Conservation (phyloP, 2,113 vertebrate genomes). For the Burhinus oedicnemus region DNA sequence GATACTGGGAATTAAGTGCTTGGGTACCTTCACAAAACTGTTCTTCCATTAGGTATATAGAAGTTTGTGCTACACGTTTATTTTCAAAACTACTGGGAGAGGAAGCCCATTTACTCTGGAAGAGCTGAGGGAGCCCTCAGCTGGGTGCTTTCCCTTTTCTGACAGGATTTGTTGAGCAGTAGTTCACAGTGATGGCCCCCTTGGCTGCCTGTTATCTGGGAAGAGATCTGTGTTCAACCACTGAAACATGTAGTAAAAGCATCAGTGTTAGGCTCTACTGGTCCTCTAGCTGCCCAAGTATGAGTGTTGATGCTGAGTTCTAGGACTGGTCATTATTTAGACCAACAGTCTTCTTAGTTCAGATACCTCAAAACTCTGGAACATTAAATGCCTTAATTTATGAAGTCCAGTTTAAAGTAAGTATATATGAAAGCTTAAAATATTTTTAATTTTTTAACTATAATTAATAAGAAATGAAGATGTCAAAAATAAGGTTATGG, state of each 20-base stretch:
- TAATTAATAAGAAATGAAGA: neutral
- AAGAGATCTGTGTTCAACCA: accelerated
- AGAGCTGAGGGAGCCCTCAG: neutral
- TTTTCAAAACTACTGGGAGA: neutral
- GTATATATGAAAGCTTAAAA: neutral
- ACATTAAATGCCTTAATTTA: neutral
- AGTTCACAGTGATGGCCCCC: neutral
- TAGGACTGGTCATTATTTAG: neutral
- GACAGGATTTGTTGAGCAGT: neutral
- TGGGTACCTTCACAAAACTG: neutral
- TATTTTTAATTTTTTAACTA: neutral
- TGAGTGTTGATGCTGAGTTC: neutral
- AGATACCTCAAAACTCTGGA: neutral
- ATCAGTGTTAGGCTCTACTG: neutral
- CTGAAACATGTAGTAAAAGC: neutral
- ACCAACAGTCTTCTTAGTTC: neutral
- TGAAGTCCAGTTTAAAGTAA: neutral
- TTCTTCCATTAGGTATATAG: neutral
- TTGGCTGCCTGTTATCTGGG: neutral
- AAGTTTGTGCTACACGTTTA: neutral
- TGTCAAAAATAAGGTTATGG: neutral
- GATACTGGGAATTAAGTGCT: neutral
- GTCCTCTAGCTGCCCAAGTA: neutral
- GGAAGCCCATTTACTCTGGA: neutral
- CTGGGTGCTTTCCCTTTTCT: neutral